phyloP scores from a whole-genome alignment of 2,113 vertebrate genomes.

The Struthio camelus region DNA sequence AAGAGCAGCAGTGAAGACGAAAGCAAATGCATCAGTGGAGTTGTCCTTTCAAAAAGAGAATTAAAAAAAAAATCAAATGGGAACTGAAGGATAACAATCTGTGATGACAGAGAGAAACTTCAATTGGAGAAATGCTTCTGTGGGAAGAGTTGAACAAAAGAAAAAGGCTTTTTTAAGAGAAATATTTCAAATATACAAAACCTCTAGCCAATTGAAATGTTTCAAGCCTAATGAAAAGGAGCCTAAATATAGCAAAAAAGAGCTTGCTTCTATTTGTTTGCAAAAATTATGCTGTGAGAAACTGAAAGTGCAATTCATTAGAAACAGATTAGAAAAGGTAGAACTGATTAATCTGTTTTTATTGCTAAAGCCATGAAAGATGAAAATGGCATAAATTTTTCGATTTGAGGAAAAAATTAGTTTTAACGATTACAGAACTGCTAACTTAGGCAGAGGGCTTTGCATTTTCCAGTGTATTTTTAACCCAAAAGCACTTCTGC shows the following conservation, averaged over 20 bases:
- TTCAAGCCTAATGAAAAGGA: background rate
- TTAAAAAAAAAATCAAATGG: background rate
- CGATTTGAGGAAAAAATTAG: background rate
- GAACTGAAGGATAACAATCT: background rate
- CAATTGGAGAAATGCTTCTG: background rate
- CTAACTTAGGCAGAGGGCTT: background rate
- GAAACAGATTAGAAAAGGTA: background rate
- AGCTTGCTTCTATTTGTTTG: background rate
- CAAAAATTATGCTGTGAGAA: background rate
- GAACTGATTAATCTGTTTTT: background rate
- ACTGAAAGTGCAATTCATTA: background rate
- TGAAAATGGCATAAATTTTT: background rate
- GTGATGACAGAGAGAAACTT: background rate
- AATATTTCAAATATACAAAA: background rate
- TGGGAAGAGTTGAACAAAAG: background rate
- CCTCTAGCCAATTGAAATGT: background rate
- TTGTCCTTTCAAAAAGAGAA: background rate
- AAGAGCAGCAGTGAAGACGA: background rate
- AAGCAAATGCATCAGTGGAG: background rate
- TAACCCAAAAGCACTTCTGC: background rate
- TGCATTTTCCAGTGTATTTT: background rate
- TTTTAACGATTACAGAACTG: background rate
- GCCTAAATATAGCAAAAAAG: background rate
- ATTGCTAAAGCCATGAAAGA: background rate
- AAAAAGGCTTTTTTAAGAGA: background rate